Percentiles rank a stretch among this genome's conserved stretches.
Conservation (phyloP, 2,888 invertebrate species). For the Laothoe populi region DNA sequence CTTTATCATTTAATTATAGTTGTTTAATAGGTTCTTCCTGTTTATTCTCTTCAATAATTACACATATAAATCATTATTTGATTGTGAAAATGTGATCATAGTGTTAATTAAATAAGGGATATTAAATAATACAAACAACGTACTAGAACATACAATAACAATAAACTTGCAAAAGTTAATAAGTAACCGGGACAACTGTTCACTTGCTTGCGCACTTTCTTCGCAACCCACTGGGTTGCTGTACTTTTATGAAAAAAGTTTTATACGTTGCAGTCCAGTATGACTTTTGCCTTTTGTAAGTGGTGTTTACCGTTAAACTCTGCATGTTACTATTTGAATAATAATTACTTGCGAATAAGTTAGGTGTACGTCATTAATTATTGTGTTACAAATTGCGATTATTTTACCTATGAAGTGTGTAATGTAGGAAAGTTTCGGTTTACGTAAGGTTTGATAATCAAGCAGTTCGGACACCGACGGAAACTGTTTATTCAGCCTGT, state of each 20-base stretch:
- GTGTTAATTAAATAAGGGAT: background rate
- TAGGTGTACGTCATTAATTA: constrained; percentile 22
- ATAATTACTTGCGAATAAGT: constrained; percentile 28
- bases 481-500: constrained; percentile 67
- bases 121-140: constrained; percentile 46
- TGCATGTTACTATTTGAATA: constrained; percentile 27
- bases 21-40: background rate
- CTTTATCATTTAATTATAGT: background rate
- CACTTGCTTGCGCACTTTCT: constrained; percentile 68
- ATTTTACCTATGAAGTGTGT: constrained; percentile 32
- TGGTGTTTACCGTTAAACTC: constrained; percentile 54
- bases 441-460: constrained; percentile 40
- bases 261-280: constrained; percentile 66
- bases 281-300: constrained; percentile 58
- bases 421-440: constrained; percentile 36
- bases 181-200: constrained; percentile 75
- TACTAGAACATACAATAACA: constrained; percentile 54
- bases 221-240: constrained; percentile 67
- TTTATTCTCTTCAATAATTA: background rate
- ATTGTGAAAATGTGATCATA: background rate
- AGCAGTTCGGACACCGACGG: constrained; percentile 44
- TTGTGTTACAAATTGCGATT: constrained; percentile 27
- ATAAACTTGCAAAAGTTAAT: constrained; percentile 76
- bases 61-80: background rate
- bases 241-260: constrained; percentile 83